phyloP scores from a whole-genome alignment of 2,113 vertebrate genomes.

The Lichenostomus cassidix region DNA sequence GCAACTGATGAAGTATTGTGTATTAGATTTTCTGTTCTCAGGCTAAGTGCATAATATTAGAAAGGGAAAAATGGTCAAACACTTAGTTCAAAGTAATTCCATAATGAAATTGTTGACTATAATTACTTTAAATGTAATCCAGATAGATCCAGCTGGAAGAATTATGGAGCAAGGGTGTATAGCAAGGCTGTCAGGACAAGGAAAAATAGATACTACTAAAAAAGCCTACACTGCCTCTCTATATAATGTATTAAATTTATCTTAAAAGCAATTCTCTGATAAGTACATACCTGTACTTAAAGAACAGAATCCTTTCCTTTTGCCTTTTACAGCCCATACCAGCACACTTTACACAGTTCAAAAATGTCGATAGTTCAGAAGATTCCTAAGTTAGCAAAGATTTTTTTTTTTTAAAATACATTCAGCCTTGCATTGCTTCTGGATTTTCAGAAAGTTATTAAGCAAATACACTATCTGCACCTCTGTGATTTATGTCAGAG shows the following conservation, averaged over 20 bases:
- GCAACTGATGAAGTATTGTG: not conserved
- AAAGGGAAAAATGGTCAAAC: not conserved
- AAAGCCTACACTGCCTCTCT: not conserved
- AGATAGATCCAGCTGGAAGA: not conserved
- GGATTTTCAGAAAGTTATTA: not conserved
- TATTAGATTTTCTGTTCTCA: not conserved
- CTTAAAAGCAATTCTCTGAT: conserved; percentile 62
- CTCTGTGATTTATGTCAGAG: not conserved
- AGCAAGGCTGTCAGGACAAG: not conserved
- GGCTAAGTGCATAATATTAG: not conserved
- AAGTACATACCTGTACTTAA: conserved; percentile 27
- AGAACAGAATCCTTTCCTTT: conserved; percentile 24
- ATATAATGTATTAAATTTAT: conserved; percentile 23
- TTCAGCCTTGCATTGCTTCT: not conserved
- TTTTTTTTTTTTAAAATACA: not conserved
- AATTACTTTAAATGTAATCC: conserved; percentile 22
- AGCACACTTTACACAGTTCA: conserved; percentile 34
- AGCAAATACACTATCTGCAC: not conserved
- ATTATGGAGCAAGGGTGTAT: not conserved
- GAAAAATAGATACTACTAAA: conserved; percentile 12
- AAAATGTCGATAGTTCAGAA: conserved; percentile 10
- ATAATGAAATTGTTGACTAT: conserved; percentile 31
- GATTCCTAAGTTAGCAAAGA: conserved; percentile 27
- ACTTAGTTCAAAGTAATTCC: not conserved
- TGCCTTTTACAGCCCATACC: conserved; percentile 27